A percentile compares a stretch with the other conserved stretches of the same genome.
phyloP scores from a whole-genome alignment of 2,797 vertebrate genomes.

The Hippoglossus hippoglossus region DNA sequence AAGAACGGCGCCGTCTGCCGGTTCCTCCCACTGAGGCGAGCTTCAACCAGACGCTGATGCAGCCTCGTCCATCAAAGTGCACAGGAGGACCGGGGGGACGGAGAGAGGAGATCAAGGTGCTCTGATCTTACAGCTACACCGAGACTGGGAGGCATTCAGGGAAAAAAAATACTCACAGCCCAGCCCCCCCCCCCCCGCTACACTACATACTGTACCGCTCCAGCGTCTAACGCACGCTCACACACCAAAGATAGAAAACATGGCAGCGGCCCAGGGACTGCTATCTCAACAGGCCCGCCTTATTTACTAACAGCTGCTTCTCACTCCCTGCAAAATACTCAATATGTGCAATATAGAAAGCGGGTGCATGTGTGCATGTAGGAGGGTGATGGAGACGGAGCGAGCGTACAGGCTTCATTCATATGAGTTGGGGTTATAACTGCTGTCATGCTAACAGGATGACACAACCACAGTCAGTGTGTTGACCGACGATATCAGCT shows the following conservation, averaged over 20 bases:
- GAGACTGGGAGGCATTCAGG: slow-evolving; percentile 58
- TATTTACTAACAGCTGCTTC: slow-evolving; percentile 89
- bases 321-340: slow-evolving; percentile 40
- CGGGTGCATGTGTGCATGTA: slow-evolving; percentile 15
- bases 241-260: slow-evolving; percentile 86
- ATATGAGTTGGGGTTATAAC: no score
- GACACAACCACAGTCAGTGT: slow-evolving; percentile 21
- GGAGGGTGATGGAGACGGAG: no score
- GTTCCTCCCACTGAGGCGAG: slow-evolving; percentile 52
- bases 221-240: slow-evolving; percentile 59
- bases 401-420: background rate
- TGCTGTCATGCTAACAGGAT: slow-evolving; percentile 7
- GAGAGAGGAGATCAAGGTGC: slow-evolving; percentile 59
- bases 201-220: slow-evolving; percentile 44
- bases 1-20: slow-evolving; percentile 36
- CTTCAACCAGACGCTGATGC: slow-evolving; percentile 42
- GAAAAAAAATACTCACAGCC: slow-evolving; percentile 26
- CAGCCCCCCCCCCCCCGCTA: slow-evolving; percentile 51
- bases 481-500: slow-evolving; percentile 42
- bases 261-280: slow-evolving; percentile 73
- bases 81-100: slow-evolving; percentile 39
- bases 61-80: slow-evolving; percentile 60
- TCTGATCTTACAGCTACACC: slow-evolving; percentile 65
- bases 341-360: slow-evolving; percentile 40
- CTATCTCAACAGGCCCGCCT: slow-evolving; percentile 81